A percentile compares a stretch with the other conserved stretches of the same genome.
phyloP scores from a whole-genome alignment of 2,113 vertebrate species.

The Myocastor coypus region DNA sequence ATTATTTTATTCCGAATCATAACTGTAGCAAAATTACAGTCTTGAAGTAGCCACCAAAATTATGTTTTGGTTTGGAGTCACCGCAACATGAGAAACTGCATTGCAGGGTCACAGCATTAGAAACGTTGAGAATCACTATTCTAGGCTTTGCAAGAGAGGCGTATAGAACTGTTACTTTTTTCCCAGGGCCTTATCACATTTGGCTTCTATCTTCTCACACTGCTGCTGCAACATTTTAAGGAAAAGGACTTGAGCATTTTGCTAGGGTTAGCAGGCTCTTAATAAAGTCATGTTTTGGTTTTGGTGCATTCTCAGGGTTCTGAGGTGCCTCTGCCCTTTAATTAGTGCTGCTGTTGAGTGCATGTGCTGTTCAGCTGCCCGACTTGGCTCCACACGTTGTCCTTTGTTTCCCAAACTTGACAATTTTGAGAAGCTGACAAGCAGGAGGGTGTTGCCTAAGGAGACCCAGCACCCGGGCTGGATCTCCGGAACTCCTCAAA shows the following conservation, averaged over 20 bases:
- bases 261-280: neutral
- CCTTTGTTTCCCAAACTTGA: neutral
- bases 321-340: neutral
- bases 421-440: neutral
- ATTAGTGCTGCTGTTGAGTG: too few species aligned
- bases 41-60: too few species aligned
- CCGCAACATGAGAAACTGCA: too few species aligned
- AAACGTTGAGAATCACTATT: too few species aligned
- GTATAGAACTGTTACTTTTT: neutral
- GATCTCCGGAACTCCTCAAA: neutral
- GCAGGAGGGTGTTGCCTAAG: neutral
- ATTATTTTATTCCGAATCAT: too few species aligned
- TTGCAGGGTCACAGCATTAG: too few species aligned
- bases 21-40: too few species aligned
- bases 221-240: neutral
- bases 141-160: neutral
- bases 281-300: neutral
- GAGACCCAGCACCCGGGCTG: neutral
- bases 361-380: neutral
- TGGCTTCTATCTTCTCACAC: neutral
- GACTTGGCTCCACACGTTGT: rapidly evolving
- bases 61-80: too few species aligned
- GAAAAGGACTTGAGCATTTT: neutral
- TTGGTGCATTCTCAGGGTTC: neutral
- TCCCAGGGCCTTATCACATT: neutral